Evolutionary conservation across 2,888 invertebrate genomes (phyloP).

Genomic region (Sesia bembeciformis): DNA sequence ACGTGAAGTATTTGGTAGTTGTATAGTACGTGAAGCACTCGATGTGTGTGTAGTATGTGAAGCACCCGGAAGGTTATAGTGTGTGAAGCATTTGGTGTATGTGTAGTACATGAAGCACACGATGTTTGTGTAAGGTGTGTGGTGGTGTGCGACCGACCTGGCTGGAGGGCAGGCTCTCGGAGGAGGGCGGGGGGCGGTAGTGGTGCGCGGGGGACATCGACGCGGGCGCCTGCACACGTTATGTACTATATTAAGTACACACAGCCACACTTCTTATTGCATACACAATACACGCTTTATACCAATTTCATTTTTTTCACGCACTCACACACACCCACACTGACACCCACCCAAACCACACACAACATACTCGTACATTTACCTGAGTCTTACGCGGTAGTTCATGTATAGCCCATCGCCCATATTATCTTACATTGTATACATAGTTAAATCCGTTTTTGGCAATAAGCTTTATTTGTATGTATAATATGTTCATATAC

Average conservation of each 20-base stretch:
- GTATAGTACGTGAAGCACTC: too few relatives aligned
- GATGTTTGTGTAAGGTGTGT: background rate
- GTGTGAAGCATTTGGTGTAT: too few relatives aligned
- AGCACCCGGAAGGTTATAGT: too few relatives aligned
- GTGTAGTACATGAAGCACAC: too few relatives aligned
- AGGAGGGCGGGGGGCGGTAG: slow-evolving; percentile 77
- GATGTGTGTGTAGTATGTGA: too few relatives aligned
- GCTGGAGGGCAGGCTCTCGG: slow-evolving; percentile 86
- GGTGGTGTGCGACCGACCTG: slow-evolving; percentile 72
- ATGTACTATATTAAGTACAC: background rate
- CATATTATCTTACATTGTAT: too few relatives aligned
- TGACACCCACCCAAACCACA: background rate
- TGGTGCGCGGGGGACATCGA: slow-evolving; percentile 93
- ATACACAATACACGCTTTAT: background rate
- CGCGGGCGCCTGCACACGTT: slow-evolving; percentile 83
- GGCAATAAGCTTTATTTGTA: too few relatives aligned
- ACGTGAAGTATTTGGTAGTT: too few relatives aligned
- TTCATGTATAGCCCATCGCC: too few relatives aligned
- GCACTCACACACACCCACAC: slow-evolving; percentile 5
- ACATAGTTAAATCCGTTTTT: too few relatives aligned
- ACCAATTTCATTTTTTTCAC: background rate
- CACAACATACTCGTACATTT: background rate
- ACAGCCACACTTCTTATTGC: background rate
- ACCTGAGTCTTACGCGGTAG: background rate
- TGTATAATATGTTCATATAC: too few relatives aligned